Conservation (phyloP, 1,140 invertebrate species). For the Thaumatotibia leucotreta region DNA sequence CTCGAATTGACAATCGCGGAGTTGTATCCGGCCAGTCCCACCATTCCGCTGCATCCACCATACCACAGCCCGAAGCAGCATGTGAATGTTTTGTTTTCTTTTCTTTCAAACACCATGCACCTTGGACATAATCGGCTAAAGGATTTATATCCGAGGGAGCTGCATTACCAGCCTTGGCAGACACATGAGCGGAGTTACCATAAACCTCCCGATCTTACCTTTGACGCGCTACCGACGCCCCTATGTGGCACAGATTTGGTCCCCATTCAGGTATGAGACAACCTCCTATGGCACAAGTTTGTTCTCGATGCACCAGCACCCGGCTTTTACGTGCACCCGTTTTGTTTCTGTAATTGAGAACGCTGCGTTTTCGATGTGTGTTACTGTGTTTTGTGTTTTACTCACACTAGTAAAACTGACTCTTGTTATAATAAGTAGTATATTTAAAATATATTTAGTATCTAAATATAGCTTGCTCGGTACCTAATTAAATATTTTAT, state of each 20-base stretch:
- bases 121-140: conserved; percentile 67
- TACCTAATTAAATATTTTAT: conserved; percentile 8
- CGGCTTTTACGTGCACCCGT: conserved; percentile 65
- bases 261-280: conserved; percentile 81
- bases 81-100: conserved; percentile 75
- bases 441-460: conserved; percentile 6
- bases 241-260: conserved; percentile 80
- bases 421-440: background rate
- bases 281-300: conserved; percentile 53
- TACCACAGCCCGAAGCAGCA: conserved; percentile 70
- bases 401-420: conserved; percentile 9
- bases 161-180: conserved; percentile 69
- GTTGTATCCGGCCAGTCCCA: conserved; percentile 38
- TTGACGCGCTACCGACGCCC: conserved; percentile 64
- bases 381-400: conserved; percentile 20
- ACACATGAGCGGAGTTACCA: conserved; percentile 67
- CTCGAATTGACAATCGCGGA: conserved; percentile 34
- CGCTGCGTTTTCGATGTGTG: conserved; percentile 41
- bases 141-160: conserved; percentile 73
- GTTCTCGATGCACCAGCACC: conserved; percentile 53
- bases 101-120: conserved; percentile 73
- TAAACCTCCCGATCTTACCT: conserved; percentile 73
- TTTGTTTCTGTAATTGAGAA: conserved; percentile 36
- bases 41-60: conserved; percentile 63
- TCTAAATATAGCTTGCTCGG: conserved; percentile 2